Base-by-base conservation (phyloP, 2,888 invertebrate species). In the Lomographa bimaculata region DNA sequence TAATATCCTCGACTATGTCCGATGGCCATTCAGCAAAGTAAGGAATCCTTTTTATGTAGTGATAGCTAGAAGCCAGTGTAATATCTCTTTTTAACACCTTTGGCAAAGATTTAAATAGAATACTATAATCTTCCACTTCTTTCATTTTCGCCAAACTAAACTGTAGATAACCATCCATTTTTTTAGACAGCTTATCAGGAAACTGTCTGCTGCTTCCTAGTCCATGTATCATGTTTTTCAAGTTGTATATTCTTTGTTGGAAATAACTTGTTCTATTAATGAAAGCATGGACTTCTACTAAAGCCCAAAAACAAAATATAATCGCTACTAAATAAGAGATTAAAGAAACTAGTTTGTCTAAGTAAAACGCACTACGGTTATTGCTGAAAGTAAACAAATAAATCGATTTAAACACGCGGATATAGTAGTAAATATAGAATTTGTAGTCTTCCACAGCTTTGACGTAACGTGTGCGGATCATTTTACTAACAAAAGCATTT, bases 21-120 rank as follows among this genome's bases (percentile, higher is more conserved):
- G 7, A 4, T 1, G 65, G 67, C 70, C 71, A 71, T 0, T 57
- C 54, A 0, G 45, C 10, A 21, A 71, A 70, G 21, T 53, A 65
- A 2, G 63, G 60, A n/a, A 69, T 47, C 12, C 51, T 55, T 3
- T 29, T 40, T 5, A 71, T 11, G 2, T 47, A 43, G 2, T 35
- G 36, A 2, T 30, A 38, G 21, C 62, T 55, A 16, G 44, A 41
- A 5, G 25, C 39, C 12, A 57, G 9, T 6, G 33, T 38, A 1
- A 54, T 51, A 10, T 71, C 70, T 7, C 32, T 51, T 20, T 48
- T 60, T 7, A 70, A 36, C 3, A 41, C 25, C 3, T 7, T 1
- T 0, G 68, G 68, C 16, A 71, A 27, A 1, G 47, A 35, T 2
- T 18, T 39, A 10, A 39, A 59, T 6, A 67, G 28, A 1, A 50